Conservation (phyloP, 2,888 invertebrate genomes). For the Drosophila suboccidentalis region DNA sequence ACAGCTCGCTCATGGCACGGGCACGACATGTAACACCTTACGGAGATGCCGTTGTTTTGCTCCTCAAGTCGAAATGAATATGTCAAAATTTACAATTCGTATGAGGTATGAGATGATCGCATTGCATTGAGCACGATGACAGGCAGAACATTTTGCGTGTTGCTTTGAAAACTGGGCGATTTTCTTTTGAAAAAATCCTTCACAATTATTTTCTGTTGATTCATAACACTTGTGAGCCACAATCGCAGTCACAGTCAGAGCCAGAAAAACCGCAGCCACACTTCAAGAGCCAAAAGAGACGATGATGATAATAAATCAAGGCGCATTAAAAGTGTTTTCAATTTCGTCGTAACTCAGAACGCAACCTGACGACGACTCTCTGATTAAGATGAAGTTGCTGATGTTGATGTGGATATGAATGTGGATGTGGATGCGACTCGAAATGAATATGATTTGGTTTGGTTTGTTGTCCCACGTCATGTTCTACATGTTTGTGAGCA, state of each 20-base stretch:
- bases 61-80: slow-evolving; percentile 73
- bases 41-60: slow-evolving; percentile 53
- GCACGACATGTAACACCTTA: slow-evolving; percentile 77
- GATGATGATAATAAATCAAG: slow-evolving; percentile 72
- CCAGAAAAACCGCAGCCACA: slow-evolving; percentile 49
- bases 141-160: slow-evolving; percentile 52
- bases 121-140: slow-evolving; percentile 47
- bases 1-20: slow-evolving; percentile 50
- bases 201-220: slow-evolving; percentile 60
- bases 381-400: slow-evolving; percentile 70
- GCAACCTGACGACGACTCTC: slow-evolving; percentile 59
- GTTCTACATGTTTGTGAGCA: slow-evolving; percentile 70
- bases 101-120: slow-evolving; percentile 58
- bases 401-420: slow-evolving; percentile 35
- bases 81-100: slow-evolving; percentile 79
- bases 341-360: slow-evolving; percentile 69
- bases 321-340: slow-evolving; percentile 77
- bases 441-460: slow-evolving; percentile 53
- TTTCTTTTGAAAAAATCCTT: slow-evolving; percentile 72
- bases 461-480: slow-evolving; percentile 71
- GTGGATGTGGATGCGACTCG: slow-evolving; percentile 25
- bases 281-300: slow-evolving; percentile 29
- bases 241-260: slow-evolving; percentile 38
- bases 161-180: slow-evolving; percentile 42
- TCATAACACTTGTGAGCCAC: slow-evolving; percentile 65